These are phyloP conservation scores for Abramis brama DNA, from an alignment of 2,113 vertebrate genomes.

Conservation along the genomic window DNA sequence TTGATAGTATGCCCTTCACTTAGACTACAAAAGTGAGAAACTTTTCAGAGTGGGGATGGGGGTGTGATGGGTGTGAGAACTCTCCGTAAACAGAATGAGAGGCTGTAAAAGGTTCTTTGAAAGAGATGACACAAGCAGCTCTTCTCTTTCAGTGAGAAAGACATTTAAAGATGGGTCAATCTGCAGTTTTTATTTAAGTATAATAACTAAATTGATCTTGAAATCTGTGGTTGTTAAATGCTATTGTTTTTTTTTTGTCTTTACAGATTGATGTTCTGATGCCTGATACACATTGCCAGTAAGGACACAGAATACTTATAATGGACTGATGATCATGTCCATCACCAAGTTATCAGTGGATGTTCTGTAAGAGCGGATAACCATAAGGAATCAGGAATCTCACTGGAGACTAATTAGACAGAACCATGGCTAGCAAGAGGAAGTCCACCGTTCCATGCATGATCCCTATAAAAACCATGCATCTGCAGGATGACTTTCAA, in stretches of 20 bases:
- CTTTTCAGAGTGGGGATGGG: neutral
- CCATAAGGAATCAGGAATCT: constrained; percentile 56
- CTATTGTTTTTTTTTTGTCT: constrained; percentile 14
- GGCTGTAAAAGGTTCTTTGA: constrained; percentile 47
- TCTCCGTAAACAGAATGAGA: constrained; percentile 18
- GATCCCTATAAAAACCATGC: constrained; percentile 90
- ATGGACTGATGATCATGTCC: constrained; percentile 66
- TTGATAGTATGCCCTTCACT: neutral
- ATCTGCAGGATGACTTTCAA: constrained; percentile 74
- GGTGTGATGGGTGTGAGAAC: neutral
- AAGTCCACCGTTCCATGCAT: constrained; percentile 97
- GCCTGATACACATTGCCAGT: constrained; percentile 63
- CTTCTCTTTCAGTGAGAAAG: neutral
- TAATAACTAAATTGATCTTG: neutral
- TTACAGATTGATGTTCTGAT: constrained; percentile 62
- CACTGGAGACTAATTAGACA: constrained; percentile 56
- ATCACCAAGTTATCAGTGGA: constrained; percentile 66
- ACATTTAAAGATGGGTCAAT: neutral
- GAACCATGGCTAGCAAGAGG: constrained; percentile 94
- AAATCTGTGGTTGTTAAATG: constrained; percentile 10
- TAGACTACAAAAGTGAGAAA: neutral
- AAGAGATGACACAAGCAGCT: neutral
- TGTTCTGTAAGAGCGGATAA: constrained; percentile 66
- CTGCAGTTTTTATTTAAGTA: neutral
- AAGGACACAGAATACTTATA: constrained; percentile 42